Base-by-base conservation (phyloP, 2,797 vertebrate genomes). In the Squalus acanthias region DNA sequence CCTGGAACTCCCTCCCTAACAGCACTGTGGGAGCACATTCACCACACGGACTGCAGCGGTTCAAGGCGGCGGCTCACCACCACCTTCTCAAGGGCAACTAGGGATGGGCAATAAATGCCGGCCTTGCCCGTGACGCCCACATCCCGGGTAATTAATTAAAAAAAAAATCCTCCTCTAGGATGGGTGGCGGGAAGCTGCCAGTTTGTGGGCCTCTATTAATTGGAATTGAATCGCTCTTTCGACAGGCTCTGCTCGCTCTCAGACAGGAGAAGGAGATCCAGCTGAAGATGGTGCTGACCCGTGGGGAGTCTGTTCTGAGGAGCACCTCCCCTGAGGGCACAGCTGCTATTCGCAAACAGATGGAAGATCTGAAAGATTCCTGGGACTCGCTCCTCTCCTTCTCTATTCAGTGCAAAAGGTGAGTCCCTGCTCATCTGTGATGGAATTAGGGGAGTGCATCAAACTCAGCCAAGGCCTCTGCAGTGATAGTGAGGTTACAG, bases 181-280 rank as follows among this genome's bases (percentile, higher is more conserved):
- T 33, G 53, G 39, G 46, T 95, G 69, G 24, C 33, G n/a, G 29
- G 76, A n/a, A 79, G 29, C 12, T n/a, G 29, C 33, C 12, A 33
- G 29, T 33, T 20, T 70, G 82, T 93, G 22, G 8, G 39, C 22
- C 24, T 13, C 20, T 95, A 29, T 67, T 69, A 93, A 93, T 10
- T 12, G n/a, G 6, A 5, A 85, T 33, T 96, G 15, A 57, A 96
- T 33, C 57, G 63, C 53, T 96, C 46, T 97, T 63, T 87, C 96
- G 97, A 20, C 96, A 99, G 99, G 98, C 98, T 12, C 97, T 99
- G 88, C 97, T 99, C 95, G 98, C 98, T 7, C 98, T 98, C 88
- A 99, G 98, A 96, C 99, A 99, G 97, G 99, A 99, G 97, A 99
- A 99, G 96, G 99, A 99, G 98, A 99, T 99, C 96, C 99, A 99